Evolutionary conservation across 2,113 vertebrate genomes (phyloP), one percentile per base, ranked within the genome.

Genomic region (Pygoscelis antarcticus): DNA sequence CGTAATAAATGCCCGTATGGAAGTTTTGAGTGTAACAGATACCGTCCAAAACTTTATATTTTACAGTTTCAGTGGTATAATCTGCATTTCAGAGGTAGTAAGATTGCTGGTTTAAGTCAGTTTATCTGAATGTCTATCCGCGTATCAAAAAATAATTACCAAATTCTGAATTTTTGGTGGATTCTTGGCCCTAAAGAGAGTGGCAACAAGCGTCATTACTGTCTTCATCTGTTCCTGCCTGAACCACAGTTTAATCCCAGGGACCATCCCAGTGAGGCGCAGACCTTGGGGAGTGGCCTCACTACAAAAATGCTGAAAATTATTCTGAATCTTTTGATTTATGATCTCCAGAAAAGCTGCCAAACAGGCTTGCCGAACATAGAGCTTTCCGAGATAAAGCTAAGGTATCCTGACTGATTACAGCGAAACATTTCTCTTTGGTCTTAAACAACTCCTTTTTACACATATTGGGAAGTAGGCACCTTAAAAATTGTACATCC

Each of bases 321-420:
- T 57, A 58, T 40, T 92, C 66, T 47, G 42, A 87, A 44, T 82
- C 76, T 90, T 95, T 93, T 91, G 80, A 83, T 95, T 96, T 97
- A 78, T 71, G 87, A 69, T 84, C 60, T 71, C 61, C 71, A 74
- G 11, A 70, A 74, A 92, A 94, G 83, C 81, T 91, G 78, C 85
- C 77, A 46, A 58, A 87, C 85, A 87, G 61, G 64, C 77, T 81
- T 71, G 54, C 77, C 26, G 40, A 82, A 44, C 54, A 6, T 17
- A 21, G 52, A 70, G 32, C 75, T 94, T 88, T 88, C 47, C 2
- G 16, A 70, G 69, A 44, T 79, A 54, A 77, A 88, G 29, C 54
- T 1, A 4, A 69, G 52, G 65, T 68, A 38, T 78, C 57, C 57
- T 70, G 61, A 69, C 16, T 91, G 49, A 57, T 87, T 86, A 51